Conservation (phyloP, 1,140 invertebrate species). For the Lepidurus arcticus region DNA sequence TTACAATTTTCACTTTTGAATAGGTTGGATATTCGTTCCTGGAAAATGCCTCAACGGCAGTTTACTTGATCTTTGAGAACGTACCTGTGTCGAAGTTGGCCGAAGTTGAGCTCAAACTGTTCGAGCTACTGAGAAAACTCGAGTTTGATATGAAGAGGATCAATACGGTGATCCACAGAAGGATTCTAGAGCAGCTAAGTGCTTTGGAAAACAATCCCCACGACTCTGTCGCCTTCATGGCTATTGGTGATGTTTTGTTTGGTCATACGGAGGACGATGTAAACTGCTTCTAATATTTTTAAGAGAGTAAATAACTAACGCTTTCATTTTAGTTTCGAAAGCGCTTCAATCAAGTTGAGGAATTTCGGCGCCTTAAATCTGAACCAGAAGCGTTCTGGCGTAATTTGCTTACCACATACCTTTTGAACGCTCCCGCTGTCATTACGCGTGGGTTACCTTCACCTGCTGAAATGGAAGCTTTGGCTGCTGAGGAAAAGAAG, state of each 20-base stretch:
- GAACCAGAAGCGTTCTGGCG: constrained; percentile 67
- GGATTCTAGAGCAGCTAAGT: constrained; percentile 63
- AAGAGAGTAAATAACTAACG: constrained; percentile 30
- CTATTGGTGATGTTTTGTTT: constrained; percentile 77
- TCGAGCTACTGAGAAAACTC: constrained; percentile 52
- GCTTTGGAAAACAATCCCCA: constrained; percentile 70
- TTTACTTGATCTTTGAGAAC: constrained; percentile 68
- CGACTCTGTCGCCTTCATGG: constrained; percentile 62
- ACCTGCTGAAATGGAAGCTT: constrained; percentile 49
- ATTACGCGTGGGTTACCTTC: constrained; percentile 40
- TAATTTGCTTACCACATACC: constrained; percentile 61
- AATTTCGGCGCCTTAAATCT: constrained; percentile 55
- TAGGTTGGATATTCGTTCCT: constrained; percentile 60
- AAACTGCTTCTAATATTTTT: constrained; percentile 43
- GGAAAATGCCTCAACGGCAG: constrained; percentile 63
- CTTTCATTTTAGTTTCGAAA: constrained; percentile 29
- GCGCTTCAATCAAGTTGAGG: constrained; percentile 59
- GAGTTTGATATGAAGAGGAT: constrained; percentile 70
- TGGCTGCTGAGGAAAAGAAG: constrained; percentile 59
- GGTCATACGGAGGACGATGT: constrained; percentile 67
- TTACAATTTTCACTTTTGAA: constrained; percentile 40
- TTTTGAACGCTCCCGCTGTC: constrained; percentile 53
- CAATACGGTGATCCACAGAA: constrained; percentile 62
- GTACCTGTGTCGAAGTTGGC: constrained; percentile 65
- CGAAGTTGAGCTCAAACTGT: constrained; percentile 56